Evolutionary conservation across 1,140 invertebrate genomes (phyloP).

Genomic region (Sitophilus oryzae): DNA sequence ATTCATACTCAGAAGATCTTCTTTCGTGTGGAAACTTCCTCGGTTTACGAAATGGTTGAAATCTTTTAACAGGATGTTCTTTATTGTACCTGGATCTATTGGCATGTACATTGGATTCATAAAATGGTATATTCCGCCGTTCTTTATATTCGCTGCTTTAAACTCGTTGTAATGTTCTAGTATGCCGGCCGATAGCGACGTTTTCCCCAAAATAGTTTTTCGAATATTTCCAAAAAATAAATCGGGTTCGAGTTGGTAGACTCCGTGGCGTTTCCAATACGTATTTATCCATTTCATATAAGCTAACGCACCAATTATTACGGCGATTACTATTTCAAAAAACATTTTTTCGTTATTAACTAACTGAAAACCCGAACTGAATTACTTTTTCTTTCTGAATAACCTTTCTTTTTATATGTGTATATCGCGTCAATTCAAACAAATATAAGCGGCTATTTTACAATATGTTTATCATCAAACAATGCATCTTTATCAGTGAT

Average conservation of each 20-base stretch:
- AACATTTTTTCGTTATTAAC: neutral
- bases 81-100: conserved; percentile 47
- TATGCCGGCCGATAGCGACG: no score
- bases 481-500: no score
- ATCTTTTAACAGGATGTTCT: conserved; percentile 45
- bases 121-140: conserved; percentile 21
- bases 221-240: neutral
- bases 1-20: conserved; percentile 45
- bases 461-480: no score
- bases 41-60: conserved; percentile 46
- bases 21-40: conserved; percentile 41
- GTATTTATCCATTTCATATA: neutral
- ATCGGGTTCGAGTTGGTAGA: neutral
- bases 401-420: no score
- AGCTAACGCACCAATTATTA: neutral
- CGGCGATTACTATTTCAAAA: neutral
- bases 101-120: conserved; percentile 23
- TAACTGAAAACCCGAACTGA: no score
- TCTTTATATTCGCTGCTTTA: conserved; percentile 20
- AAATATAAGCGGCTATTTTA: no score
- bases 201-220: no score
- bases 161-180: conserved; percentile 41
- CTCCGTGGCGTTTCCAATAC: neutral
- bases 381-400: no score
- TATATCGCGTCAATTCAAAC: no score